Evolutionary conservation across 2,797 vertebrate genomes (phyloP).

Genomic region (Simalia tracyae): DNA sequence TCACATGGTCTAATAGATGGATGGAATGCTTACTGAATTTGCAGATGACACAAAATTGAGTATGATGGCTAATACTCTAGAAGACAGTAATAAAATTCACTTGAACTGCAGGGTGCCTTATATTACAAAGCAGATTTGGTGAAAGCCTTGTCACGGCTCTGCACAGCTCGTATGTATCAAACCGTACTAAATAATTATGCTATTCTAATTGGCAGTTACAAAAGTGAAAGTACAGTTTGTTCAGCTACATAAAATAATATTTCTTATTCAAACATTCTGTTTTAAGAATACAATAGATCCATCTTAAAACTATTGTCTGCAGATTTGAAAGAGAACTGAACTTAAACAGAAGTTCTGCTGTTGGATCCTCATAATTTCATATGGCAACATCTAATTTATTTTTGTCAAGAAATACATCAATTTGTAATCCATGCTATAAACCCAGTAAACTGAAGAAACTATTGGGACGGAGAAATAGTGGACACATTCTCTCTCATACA

Average conservation of each 20-base stretch:
- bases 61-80: no score
- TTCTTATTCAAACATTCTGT: no score
- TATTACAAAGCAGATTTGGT: no score
- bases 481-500: not conserved
- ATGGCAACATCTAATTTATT: not conserved
- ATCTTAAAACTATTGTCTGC: not conserved
- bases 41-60: no score
- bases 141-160: no score
- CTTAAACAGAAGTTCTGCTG: not conserved
- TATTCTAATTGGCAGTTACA: not conserved
- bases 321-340: not conserved
- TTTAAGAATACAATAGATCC: not conserved
- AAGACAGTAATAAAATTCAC: no score
- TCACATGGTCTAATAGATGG: no score
- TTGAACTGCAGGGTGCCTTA: no score
- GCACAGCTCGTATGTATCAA: not conserved
- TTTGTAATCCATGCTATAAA: not conserved
- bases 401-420: not conserved
- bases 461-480: not conserved
- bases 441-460: not conserved
- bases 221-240: slow-evolving; percentile 3
- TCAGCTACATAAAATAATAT: slow-evolving; percentile 61
- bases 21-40: no score
- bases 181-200: slow-evolving; percentile 46
- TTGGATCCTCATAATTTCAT: not conserved